phyloP scores from a whole-genome alignment of 1,140 invertebrate genomes.

The Spodoptera frugiperda region DNA sequence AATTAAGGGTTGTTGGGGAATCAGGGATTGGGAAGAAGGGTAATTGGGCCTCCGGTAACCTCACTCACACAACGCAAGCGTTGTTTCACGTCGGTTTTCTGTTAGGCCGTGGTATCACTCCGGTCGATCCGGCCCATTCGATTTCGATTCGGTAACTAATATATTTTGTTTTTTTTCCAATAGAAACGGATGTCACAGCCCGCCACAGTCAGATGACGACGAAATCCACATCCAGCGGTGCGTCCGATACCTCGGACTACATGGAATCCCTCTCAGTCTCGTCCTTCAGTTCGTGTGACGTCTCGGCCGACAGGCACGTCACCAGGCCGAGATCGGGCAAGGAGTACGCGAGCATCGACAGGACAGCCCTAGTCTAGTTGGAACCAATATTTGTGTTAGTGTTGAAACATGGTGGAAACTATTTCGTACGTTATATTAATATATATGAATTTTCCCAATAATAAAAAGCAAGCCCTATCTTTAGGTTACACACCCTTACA shows the following conservation, averaged over 20 bases:
- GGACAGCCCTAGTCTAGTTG: constrained; percentile 85
- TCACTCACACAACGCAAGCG: too few species aligned
- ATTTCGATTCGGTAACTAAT: neutral
- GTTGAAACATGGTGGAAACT: neutral
- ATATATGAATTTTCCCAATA: neutral
- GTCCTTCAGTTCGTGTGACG: constrained; percentile 91
- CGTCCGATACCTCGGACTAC: constrained; percentile 95
- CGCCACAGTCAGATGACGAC: constrained; percentile 82
- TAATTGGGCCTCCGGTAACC: too few species aligned
- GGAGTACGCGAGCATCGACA: constrained; percentile 94
- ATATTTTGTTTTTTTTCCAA: constrained; percentile 48
- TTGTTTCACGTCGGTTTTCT: too few species aligned
- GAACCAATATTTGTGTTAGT: neutral
- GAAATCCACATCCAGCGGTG: constrained; percentile 90
- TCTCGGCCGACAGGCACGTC: constrained; percentile 87
- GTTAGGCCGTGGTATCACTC: too few species aligned
- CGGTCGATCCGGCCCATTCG: too few species aligned
- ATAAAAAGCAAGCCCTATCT: constrained; percentile 7
- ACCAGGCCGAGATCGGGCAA: constrained; percentile 94
- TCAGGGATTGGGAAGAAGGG: too few species aligned
- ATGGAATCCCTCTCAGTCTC: constrained; percentile 93
- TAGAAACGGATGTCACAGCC: constrained; percentile 78
- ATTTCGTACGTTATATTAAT: neutral
- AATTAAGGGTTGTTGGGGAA: too few species aligned
- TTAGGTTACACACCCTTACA: neutral